These are phyloP conservation scores for Clytia hemisphaerica DNA, from an alignment of 30 jellyfish, hydroid and myxozoan species.

Conservation along the genomic window DNA sequence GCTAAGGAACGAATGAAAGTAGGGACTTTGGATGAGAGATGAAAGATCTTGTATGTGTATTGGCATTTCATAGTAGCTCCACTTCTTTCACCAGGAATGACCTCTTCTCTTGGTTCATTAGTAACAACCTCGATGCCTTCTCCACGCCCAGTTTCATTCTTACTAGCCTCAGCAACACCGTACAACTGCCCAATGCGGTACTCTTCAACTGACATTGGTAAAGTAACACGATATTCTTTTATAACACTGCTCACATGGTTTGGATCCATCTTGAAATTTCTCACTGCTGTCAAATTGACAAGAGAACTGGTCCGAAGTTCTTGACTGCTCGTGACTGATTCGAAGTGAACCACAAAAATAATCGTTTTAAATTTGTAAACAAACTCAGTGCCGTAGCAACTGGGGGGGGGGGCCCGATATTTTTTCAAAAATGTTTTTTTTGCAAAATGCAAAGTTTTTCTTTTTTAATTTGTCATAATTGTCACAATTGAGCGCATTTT, in stretches of 20 bases:
- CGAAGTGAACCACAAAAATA: too few species aligned
- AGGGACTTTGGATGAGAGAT: conserved; percentile 77
- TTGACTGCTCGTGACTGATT: too few species aligned
- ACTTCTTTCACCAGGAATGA: conserved; percentile 63
- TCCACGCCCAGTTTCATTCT: conserved; percentile 99
- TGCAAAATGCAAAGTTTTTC: too few species aligned
- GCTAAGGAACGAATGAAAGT: conserved; percentile 64
- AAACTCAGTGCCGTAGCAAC: too few species aligned
- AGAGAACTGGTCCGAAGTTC: too few species aligned
- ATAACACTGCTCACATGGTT: conserved; percentile 16
- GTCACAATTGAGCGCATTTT: too few species aligned
- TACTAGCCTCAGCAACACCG: conserved; percentile 98
- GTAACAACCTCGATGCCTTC: conserved; percentile 87
- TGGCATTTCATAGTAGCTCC: conserved; percentile 57
- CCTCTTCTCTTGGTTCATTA: conserved; percentile 57
- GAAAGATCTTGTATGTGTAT: conserved; percentile 85
- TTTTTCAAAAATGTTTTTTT: too few species aligned
- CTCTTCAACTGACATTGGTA: conserved; percentile 90
- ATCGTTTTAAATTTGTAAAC: too few species aligned
- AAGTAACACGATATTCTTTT: conserved; percentile 78
- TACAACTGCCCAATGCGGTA: conserved; percentile 92
- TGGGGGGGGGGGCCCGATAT: too few species aligned
- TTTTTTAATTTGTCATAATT: too few species aligned
- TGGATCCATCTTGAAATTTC: too few species aligned
- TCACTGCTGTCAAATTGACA: too few species aligned